Percentiles rank a stretch among this genome's conserved stretches.
Evolutionary conservation across 2,113 vertebrate genomes (phyloP).

Genomic region (Dipodomys spectabilis): DNA sequence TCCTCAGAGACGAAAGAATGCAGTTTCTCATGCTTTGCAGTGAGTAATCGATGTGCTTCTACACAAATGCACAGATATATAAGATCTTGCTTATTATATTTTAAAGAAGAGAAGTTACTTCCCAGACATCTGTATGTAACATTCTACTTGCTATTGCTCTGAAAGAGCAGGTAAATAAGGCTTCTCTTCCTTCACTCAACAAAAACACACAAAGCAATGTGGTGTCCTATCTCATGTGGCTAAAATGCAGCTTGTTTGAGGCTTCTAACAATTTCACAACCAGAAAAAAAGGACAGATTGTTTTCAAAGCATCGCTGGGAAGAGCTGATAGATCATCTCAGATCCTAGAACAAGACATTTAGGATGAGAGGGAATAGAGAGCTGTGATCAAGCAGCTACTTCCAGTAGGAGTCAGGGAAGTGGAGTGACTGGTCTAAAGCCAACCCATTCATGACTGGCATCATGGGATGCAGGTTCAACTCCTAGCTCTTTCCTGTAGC

Average conservation of each 20-base stretch:
- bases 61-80: neutral
- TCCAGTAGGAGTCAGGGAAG: neutral
- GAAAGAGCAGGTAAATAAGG: neutral
- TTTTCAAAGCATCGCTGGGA: neutral
- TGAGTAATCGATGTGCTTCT: constrained; percentile 9
- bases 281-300: neutral
- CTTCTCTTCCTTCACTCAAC: neutral
- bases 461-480: constrained; percentile 9
- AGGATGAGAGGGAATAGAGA: neutral
- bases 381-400: neutral
- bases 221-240: neutral
- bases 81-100: neutral
- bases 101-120: neutral
- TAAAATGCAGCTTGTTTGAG: neutral
- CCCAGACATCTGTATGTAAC: neutral
- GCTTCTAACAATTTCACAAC: neutral
- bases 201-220: neutral
- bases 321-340: neutral
- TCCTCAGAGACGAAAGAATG: constrained; percentile 26
- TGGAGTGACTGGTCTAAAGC: neutral
- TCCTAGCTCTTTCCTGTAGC: neutral
- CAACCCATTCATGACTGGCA: neutral
- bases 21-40: constrained; percentile 14
- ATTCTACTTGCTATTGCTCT: neutral
- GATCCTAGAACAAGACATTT: neutral